Conservation (phyloP, 2,888 invertebrate genomes). For the Empis stercorea region DNA sequence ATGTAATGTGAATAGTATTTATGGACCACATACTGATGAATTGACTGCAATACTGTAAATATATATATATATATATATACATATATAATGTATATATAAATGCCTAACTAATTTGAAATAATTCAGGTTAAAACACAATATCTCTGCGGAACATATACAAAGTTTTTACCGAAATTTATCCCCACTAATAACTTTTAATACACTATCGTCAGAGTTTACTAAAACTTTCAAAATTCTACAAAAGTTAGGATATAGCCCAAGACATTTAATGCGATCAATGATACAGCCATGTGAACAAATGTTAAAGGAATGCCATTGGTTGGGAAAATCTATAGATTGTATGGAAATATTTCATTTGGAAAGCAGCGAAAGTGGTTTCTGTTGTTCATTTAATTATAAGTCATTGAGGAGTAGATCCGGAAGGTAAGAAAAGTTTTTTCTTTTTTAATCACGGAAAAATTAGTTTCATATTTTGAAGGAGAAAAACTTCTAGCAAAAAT, state of each 20-base stretch:
- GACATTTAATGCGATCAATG: conserved; percentile 25
- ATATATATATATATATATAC: neutral
- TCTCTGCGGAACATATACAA: neutral
- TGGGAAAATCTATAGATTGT: conserved; percentile 22
- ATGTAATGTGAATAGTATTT: conserved; percentile 48
- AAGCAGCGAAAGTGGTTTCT: conserved; percentile 26
- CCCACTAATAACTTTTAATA: conserved; percentile 5
- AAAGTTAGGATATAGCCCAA: conserved; percentile 18
- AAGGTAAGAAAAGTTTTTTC: conserved; percentile 7
- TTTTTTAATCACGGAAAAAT: neutral
- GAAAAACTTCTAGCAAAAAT: too few species aligned
- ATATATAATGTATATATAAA: neutral
- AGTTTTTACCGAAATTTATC: conserved; percentile 6
- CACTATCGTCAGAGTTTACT: conserved; percentile 12
- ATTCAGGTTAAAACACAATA: neutral
- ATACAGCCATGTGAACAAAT: conserved; percentile 28
- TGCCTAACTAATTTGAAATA: neutral
- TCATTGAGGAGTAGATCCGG: conserved; percentile 12
- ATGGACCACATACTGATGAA: conserved; percentile 35
- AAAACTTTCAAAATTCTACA: conserved; percentile 17
- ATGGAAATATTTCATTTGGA: conserved; percentile 23
- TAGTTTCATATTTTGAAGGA: too few species aligned
- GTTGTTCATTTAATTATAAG: conserved; percentile 30
- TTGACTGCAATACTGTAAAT: conserved; percentile 42
- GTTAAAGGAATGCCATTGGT: conserved; percentile 23